These are phyloP conservation scores for Drosophila paranaensis DNA, from an alignment of 2,888 invertebrate species.

Conservation along the genomic window DNA sequence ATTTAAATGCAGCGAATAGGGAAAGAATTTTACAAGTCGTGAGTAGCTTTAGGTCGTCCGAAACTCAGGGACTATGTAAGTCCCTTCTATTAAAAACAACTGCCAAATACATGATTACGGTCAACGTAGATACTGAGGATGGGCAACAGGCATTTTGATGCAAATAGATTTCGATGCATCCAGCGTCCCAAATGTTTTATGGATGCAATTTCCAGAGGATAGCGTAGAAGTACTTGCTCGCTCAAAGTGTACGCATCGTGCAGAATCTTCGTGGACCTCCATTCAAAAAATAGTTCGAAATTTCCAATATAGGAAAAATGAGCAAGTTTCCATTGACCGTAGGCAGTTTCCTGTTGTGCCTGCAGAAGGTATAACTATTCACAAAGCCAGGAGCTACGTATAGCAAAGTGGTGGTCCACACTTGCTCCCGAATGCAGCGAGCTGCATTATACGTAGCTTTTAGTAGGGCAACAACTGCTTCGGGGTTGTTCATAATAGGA, in stretches of 20 bases:
- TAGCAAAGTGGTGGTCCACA: neutral
- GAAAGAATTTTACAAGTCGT: too few species aligned
- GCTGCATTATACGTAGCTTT: neutral
- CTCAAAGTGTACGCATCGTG: conserved; percentile 1
- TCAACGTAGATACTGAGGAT: too few species aligned
- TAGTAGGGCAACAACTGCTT: neutral
- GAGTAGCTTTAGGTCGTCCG: neutral
- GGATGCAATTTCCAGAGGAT: neutral
- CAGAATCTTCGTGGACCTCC: neutral
- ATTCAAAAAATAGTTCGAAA: neutral
- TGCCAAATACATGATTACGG: neutral
- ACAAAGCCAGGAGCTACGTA: neutral
- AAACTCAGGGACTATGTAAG: neutral
- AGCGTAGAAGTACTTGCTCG: neutral
- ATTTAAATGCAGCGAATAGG: too few species aligned
- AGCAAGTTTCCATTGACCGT: neutral
- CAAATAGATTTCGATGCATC: neutral
- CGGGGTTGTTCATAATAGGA: neutral
- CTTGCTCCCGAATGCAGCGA: too few species aligned
- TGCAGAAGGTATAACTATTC: neutral
- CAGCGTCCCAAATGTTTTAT: neutral
- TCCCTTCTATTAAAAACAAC: neutral
- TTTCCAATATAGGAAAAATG: neutral
- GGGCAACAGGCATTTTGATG: neutral
- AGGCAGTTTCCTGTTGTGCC: neutral